Conservation (phyloP, 2,888 invertebrate species). For the Ptychoptera albimana region DNA sequence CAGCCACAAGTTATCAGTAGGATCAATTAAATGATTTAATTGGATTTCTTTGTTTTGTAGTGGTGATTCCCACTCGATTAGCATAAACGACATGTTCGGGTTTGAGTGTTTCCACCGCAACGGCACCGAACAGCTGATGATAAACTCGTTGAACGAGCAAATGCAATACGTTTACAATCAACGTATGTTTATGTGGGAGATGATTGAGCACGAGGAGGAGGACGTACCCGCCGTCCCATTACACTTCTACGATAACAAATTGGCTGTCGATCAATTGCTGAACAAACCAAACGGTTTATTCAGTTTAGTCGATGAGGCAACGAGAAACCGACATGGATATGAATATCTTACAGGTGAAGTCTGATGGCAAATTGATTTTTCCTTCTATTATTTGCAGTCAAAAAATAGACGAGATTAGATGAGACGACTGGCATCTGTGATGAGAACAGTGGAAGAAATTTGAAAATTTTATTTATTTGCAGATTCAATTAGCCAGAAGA, state of each 20-base stretch:
- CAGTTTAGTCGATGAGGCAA: conserved; percentile 75
- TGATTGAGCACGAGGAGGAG: conserved; percentile 62
- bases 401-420: too few relatives aligned
- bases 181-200: conserved; percentile 81
- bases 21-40: conserved; percentile 1
- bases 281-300: conserved; percentile 70
- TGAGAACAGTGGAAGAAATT: neutral
- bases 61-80: conserved; percentile 67
- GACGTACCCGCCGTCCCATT: conserved; percentile 53
- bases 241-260: conserved; percentile 76
- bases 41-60: conserved; percentile 45
- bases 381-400: neutral
- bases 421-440: too few relatives aligned
- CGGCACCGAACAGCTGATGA: conserved; percentile 71
- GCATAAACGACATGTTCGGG: conserved; percentile 77
- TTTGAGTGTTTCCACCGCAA: conserved; percentile 84
- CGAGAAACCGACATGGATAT: conserved; percentile 52
- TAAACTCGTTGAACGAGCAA: conserved; percentile 84
- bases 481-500: conserved; percentile 27
- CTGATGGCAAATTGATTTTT: conserved; percentile 1
- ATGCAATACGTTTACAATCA: conserved; percentile 89
- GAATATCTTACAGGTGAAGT: conserved; percentile 53
- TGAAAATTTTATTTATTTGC: neutral
- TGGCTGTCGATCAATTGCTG: conserved; percentile 74
- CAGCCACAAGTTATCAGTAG: neutral